Conservation (phyloP, 1,140 invertebrate genomes). For the Camponotus pennsylvanicus region DNA sequence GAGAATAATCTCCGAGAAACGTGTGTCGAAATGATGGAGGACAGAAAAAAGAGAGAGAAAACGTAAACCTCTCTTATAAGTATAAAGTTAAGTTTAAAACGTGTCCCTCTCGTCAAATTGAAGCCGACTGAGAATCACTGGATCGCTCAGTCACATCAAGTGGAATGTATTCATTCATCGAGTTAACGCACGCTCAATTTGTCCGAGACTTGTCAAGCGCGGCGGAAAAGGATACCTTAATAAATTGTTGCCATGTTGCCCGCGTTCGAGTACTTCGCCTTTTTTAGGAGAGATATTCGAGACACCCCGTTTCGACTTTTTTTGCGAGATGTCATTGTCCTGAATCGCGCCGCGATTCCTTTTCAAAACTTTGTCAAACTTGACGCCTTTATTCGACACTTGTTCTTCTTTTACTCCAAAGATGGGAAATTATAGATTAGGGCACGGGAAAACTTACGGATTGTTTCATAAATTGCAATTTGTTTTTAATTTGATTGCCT, state of each 20-base stretch:
- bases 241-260: slow-evolving; percentile 75
- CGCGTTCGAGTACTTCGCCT: slow-evolving; percentile 47
- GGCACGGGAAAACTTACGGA: too few relatives aligned
- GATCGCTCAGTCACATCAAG: slow-evolving; percentile 65
- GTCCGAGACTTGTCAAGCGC: slow-evolving; percentile 71
- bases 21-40: background rate
- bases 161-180: slow-evolving; percentile 75
- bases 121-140: slow-evolving; percentile 70
- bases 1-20: slow-evolving; percentile 11
- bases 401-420: background rate
- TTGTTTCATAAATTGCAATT: too few relatives aligned
- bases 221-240: slow-evolving; percentile 75
- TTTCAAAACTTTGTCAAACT: background rate
- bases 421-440: background rate
- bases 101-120: slow-evolving; percentile 38
- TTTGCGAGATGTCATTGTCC: slow-evolving; percentile 68
- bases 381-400: background rate
- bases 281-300: slow-evolving; percentile 60
- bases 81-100: background rate
- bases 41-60: background rate
- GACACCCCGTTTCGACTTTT: slow-evolving; percentile 65
- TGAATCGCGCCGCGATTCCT: slow-evolving; percentile 29
- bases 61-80: background rate
- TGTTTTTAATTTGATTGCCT: too few relatives aligned
- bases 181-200: slow-evolving; percentile 76